A percentile compares a stretch with the other conserved stretches of the same genome.
Conservation (phyloP, 1,140 invertebrate genomes). For the Listronotus bonariensis region DNA sequence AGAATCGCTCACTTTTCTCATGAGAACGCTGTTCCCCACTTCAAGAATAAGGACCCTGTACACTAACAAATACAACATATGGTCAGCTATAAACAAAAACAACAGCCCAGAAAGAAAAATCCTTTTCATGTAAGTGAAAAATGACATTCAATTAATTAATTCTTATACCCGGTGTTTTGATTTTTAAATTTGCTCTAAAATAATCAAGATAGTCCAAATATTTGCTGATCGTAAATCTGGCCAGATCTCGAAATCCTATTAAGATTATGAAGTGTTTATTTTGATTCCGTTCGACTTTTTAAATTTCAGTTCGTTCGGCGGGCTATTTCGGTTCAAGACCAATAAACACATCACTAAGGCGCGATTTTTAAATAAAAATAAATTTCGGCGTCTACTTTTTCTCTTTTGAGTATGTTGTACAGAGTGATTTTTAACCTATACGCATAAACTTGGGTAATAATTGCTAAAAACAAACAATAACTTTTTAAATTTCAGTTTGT, state of each 20-base stretch:
- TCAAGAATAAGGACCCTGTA: too few species aligned
- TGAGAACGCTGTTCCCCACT: too few species aligned
- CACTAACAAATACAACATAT: too few species aligned
- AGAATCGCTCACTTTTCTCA: too few species aligned
- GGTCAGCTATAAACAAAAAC: background rate
- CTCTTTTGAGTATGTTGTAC: too few species aligned
- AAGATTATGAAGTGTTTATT: slow-evolving; percentile 49
- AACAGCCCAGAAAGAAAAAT: background rate
- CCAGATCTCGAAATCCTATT: slow-evolving; percentile 35
- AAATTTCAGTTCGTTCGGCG: slow-evolving; percentile 40
- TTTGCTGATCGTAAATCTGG: slow-evolving; percentile 33
- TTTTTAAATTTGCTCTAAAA: slow-evolving; percentile 28
- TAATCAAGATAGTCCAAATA: slow-evolving; percentile 36
- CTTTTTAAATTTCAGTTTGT: too few species aligned
- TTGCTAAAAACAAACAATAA: too few species aligned
- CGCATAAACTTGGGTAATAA: too few species aligned
- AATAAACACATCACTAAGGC: slow-evolving; percentile 49
- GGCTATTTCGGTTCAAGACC: slow-evolving; percentile 47
- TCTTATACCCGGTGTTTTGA: slow-evolving; percentile 30
- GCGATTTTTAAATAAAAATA: slow-evolving; percentile 51
- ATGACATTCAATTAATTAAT: slow-evolving; percentile 16
- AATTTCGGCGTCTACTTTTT: slow-evolving; percentile 5
- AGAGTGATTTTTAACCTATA: too few species aligned
- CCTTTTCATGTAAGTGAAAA: slow-evolving; percentile 5
- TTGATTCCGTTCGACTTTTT: slow-evolving; percentile 46